Conservation (phyloP, 2,888 invertebrate species). For the Rhyacophila evoluta region DNA sequence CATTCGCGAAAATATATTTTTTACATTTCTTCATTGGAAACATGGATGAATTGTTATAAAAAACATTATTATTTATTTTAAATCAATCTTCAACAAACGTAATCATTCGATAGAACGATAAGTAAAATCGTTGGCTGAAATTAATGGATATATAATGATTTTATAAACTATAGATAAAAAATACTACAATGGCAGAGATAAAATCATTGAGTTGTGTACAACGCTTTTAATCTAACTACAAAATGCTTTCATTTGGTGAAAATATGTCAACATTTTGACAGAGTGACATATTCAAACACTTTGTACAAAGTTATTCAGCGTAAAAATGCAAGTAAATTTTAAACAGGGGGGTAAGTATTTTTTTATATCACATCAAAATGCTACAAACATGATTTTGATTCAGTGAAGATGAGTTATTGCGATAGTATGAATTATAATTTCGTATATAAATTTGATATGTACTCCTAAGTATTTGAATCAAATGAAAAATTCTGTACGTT, state of each 20-base stretch:
- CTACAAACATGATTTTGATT: background rate
- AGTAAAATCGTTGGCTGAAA: too few relatives aligned
- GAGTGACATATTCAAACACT: slow-evolving; percentile 46
- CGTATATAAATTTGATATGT: too few relatives aligned
- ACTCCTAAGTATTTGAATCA: too few relatives aligned
- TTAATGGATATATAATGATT: background rate
- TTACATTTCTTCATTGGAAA: too few relatives aligned
- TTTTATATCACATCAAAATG: slow-evolving; percentile 24
- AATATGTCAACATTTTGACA: slow-evolving; percentile 53
- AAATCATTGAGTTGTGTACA: background rate
- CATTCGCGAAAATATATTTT: too few relatives aligned
- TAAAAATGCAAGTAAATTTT: slow-evolving; percentile 49
- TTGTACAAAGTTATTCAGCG: slow-evolving; percentile 50
- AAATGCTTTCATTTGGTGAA: slow-evolving; percentile 46
- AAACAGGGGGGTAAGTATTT: slow-evolving; percentile 37
- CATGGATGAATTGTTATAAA: too few relatives aligned
- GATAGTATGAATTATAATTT: too few relatives aligned
- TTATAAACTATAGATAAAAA: background rate
- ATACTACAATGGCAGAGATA: background rate
- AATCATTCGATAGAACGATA: too few relatives aligned
- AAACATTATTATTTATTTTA: too few relatives aligned
- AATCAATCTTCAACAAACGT: too few relatives aligned
- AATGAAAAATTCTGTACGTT: too few relatives aligned
- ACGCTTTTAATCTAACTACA: slow-evolving; percentile 35
- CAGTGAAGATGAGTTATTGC: background rate